phyloP scores from a whole-genome alignment of 2,888 invertebrate genomes.

The Eilema sororculum region DNA sequence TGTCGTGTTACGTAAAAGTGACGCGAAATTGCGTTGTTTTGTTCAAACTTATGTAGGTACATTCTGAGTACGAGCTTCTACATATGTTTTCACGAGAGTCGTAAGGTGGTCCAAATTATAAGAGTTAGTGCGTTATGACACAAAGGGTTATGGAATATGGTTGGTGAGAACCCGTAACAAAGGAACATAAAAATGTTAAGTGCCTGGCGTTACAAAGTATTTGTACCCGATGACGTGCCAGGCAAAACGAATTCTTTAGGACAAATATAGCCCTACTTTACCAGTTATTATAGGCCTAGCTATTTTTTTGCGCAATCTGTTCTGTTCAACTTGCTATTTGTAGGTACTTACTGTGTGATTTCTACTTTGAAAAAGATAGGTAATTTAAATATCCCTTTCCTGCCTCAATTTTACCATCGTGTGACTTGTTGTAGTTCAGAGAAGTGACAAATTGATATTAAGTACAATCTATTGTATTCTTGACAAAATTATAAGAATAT shows the following conservation, averaged over 20 bases:
- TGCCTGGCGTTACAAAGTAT: background rate
- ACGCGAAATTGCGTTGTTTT: slow-evolving; percentile 74
- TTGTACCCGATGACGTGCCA: background rate
- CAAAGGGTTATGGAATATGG: background rate
- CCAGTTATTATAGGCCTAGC: background rate
- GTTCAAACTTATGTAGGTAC: slow-evolving; percentile 60
- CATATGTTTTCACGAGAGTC: slow-evolving; percentile 50
- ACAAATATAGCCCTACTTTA: background rate
- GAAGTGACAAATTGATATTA: no score
- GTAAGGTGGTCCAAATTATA: slow-evolving; percentile 39
- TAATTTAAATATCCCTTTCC: no score
- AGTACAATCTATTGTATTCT: no score
- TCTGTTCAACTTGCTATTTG: no score
- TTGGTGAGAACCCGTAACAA: background rate
- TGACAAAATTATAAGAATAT: no score
- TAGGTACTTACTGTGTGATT: no score
- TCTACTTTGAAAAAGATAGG: no score
- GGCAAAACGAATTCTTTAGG: background rate
- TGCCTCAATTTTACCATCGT: no score
- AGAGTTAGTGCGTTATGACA: slow-evolving; percentile 19
- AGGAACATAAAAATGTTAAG: background rate
- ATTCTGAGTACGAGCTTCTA: slow-evolving; percentile 52
- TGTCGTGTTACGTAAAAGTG: slow-evolving; percentile 67
- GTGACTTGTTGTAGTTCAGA: no score
- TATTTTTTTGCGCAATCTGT: no score